A percentile compares a stretch with the other conserved stretches of the same genome.
These are phyloP conservation scores for Trichopria drosophilae DNA, from an alignment of 2,888 invertebrate species.

Conservation along the genomic window DNA sequence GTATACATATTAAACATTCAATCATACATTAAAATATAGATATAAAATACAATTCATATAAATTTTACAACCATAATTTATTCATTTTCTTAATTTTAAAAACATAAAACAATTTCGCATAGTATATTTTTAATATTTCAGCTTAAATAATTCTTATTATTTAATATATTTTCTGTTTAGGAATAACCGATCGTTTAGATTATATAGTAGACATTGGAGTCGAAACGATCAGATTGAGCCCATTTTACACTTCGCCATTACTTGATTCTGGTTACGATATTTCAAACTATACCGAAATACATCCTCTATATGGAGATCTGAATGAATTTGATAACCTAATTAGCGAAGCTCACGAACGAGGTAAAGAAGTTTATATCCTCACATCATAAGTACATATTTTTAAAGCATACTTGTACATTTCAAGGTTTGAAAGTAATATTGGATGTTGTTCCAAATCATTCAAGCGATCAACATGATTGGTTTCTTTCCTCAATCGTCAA, in stretches of 20 bases:
- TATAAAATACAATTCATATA: too few relatives aligned
- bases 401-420: neutral
- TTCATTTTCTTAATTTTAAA: too few relatives aligned
- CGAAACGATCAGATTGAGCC: conserved; percentile 44
- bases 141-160: neutral
- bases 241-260: conserved; percentile 45
- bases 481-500: conserved; percentile 40
- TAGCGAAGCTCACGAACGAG: conserved; percentile 39
- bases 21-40: too few relatives aligned
- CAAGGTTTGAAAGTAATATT: conserved; percentile 49
- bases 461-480: conserved; percentile 48
- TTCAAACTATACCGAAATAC: conserved; percentile 39
- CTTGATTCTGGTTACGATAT: conserved; percentile 46
- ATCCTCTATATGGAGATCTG: conserved; percentile 43
- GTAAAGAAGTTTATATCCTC: conserved; percentile 32
- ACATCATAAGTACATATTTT: neutral
- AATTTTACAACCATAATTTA: too few relatives aligned
- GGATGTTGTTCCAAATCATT: conserved; percentile 51
- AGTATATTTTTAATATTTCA: too few relatives aligned
- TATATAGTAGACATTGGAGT: conserved; percentile 43
- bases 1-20: too few relatives aligned
- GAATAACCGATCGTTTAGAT: conserved; percentile 43
- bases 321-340: conserved; percentile 41
- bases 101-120: too few relatives aligned
- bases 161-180: conserved; percentile 33